Base-by-base conservation (phyloP, 2,888 invertebrate species). In the Tuta absoluta region DNA sequence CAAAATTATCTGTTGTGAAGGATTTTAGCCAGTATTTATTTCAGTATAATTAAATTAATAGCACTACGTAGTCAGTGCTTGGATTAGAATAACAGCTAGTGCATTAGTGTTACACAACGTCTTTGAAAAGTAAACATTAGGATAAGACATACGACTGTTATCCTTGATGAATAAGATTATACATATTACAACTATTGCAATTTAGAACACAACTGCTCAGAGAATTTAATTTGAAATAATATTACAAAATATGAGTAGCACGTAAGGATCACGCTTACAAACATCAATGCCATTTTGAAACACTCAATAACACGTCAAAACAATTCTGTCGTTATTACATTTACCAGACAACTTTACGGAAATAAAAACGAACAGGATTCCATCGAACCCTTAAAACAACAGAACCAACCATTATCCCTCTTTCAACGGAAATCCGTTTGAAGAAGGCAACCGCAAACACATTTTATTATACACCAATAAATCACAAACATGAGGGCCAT, bases 391-490 rank as follows among this genome's bases (percentile, higher is more conserved):
- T 51, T 51, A 12, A 1, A 51, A 49, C 49, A 59, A 62, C 14
- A 21, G 23, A 19, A 60, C 21, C 14, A 21, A 60, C 41, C 17
- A 41, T 21, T 12, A 23, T 41, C 21, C 19, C 59, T n/a, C 45
- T 45, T 60, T 60, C 59, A 38, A 5, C 45, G 41, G 59, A 60
- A 60, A 45, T 23, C 59, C 23, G 45, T 62, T 62, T 62, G 62
- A 62, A 62, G 62, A 51, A 38, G 12, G 53, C 62, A 53, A 38
- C 33, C 49, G 33, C 59, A 60, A 49, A 11, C 14, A 24, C 59
- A 41, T 48, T 60, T 48, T 48, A 48, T 60, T 59, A 33, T 60
- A 60, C 24, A 48, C 59, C 41, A 24, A 60, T 60, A 60, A 60
- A 60, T 60, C 24, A 60, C 48, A n/a, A 21, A 28, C 24, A 48